phyloP scores from a whole-genome alignment of 2,888 invertebrate species.

The Drosophila algonquin region DNA sequence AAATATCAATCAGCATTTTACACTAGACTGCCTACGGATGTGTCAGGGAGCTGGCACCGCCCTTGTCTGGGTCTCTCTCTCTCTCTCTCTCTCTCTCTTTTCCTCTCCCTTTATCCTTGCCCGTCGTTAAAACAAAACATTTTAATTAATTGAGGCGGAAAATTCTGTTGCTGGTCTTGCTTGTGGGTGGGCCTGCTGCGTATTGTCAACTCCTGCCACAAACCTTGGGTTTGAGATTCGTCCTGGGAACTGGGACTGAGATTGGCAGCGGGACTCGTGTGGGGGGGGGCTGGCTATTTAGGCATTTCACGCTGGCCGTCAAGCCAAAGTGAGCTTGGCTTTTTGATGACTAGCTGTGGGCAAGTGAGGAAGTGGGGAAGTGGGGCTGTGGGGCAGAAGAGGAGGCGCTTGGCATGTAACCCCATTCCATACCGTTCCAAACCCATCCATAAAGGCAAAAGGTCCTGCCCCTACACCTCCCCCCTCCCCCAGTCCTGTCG shows the following conservation, averaged over 20 bases:
- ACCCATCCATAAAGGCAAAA: not conserved
- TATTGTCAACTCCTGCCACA: constrained; percentile 50
- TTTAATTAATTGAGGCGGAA: constrained; percentile 75
- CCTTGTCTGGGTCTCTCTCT: too few relatives aligned
- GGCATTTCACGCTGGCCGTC: constrained; percentile 36
- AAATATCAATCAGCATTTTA: constrained; percentile 76
- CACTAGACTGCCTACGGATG: constrained; percentile 61
- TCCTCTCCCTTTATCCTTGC: not conserved
- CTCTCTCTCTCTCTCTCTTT: not conserved
- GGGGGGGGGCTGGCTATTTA: constrained; percentile 24
- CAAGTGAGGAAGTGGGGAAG: too few relatives aligned
- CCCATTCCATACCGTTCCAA: not conserved
- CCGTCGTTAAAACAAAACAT: constrained; percentile 70
- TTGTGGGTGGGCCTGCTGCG: constrained; percentile 37
- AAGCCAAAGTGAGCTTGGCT: constrained; percentile 45
- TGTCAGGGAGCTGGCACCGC: constrained; percentile 18
- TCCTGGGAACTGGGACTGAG: constrained; percentile 2
- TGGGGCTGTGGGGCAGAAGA: not conserved
- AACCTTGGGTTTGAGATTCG: too few relatives aligned
- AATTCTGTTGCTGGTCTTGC: constrained; percentile 43
- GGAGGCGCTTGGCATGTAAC: too few relatives aligned
- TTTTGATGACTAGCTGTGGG: constrained; percentile 22
- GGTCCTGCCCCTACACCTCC: too few relatives aligned
- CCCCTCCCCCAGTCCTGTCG: not conserved
- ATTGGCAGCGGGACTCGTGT: not conserved